Conservation (phyloP, 2,113 vertebrate species). For the Macroglossus sobrinus region DNA sequence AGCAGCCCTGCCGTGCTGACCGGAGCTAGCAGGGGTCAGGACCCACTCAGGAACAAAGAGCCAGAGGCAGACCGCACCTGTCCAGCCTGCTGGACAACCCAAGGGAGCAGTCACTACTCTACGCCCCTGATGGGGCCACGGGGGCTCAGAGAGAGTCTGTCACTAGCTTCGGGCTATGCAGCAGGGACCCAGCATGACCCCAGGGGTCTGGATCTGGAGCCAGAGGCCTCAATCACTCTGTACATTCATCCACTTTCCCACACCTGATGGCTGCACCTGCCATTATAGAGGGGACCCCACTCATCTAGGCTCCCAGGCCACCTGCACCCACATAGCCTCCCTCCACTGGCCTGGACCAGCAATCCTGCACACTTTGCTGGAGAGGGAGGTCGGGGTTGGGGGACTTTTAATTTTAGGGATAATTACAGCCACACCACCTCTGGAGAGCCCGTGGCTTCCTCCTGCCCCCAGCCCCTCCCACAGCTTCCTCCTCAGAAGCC, state of each 20-base stretch:
- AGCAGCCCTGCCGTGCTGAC: not conserved
- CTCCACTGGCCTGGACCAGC: rapidly evolving
- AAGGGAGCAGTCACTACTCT: not conserved
- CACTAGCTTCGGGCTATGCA: not conserved
- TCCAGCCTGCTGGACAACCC: not conserved
- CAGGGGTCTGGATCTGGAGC: too few relatives aligned
- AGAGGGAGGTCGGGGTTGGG: not conserved
- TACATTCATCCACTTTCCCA: not conserved
- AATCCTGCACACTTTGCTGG: rapidly evolving
- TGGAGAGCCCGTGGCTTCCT: not conserved
- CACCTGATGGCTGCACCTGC: too few relatives aligned
- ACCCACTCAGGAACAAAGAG: not conserved
- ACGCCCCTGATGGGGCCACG: not conserved
- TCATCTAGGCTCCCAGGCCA: not conserved
- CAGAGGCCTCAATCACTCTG: too few relatives aligned
- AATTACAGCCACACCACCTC: not conserved
- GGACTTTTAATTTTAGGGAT: not conserved
- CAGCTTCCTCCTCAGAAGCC: not conserved
- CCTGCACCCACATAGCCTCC: not conserved
- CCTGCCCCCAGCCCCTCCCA: not conserved
- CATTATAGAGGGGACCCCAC: not conserved
- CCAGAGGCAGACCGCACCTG: rapidly evolving
- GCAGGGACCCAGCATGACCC: not conserved
- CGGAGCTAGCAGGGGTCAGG: not conserved
- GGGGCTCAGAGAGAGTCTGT: not conserved